Percentiles rank a stretch among this genome's conserved stretches.
These are phyloP conservation scores for Megalops atlanticus DNA, from an alignment of 2,113 vertebrate species.

Conservation along the genomic window DNA sequence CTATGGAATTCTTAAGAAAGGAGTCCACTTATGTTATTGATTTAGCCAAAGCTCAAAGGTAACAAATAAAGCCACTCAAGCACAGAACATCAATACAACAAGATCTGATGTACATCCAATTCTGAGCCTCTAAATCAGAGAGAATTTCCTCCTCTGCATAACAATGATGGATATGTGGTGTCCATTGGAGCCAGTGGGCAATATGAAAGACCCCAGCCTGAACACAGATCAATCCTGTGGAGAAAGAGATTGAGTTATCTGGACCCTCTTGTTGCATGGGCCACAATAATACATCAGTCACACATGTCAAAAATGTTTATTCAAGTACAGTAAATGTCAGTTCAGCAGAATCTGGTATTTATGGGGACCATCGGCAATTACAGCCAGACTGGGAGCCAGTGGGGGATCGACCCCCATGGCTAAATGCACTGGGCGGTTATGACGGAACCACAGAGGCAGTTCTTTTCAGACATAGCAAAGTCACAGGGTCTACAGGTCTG, in stretches of 20 bases:
- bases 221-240: constrained; percentile 8
- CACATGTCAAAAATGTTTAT: not conserved
- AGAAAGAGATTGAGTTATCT: not conserved
- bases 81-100: constrained; percentile 5
- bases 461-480: no score
- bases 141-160: not conserved
- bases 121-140: not conserved
- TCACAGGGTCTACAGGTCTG: no score
- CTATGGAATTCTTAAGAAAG: no score
- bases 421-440: not conserved
- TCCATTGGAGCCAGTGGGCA: not conserved
- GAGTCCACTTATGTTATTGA: not conserved
- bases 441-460: no score
- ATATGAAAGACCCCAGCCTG: not conserved
- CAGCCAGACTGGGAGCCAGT: no score
- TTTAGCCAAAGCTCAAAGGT: not conserved
- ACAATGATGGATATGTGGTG: not conserved
- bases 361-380: not conserved
- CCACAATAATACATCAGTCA: not conserved
- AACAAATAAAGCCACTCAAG: not conserved
- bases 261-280: not conserved
- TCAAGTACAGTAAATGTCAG: not conserved
- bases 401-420: not conserved
- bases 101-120: not conserved
- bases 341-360: not conserved